These are phyloP conservation scores for Ophion costatus DNA, from an alignment of 2,888 invertebrate species.

Conservation along the genomic window DNA sequence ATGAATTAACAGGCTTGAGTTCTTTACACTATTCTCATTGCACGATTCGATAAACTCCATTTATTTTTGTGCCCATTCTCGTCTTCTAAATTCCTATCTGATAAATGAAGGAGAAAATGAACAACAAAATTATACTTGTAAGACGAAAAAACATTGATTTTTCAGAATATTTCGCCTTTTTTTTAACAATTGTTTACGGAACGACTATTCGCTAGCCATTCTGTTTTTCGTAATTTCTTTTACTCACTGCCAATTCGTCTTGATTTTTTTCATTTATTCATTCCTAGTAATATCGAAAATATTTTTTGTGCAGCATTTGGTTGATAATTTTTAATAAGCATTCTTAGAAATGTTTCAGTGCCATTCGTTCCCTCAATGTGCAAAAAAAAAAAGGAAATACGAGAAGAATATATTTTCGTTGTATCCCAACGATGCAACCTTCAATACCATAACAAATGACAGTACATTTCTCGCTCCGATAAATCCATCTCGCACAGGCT, in stretches of 20 bases:
- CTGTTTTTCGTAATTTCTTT: background rate
- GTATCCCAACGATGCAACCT: background rate
- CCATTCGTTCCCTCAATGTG: too few relatives aligned
- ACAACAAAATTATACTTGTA: too few relatives aligned
- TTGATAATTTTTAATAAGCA: too few relatives aligned
- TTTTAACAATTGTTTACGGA: background rate
- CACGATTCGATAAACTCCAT: background rate
- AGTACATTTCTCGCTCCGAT: background rate
- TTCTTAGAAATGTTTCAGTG: too few relatives aligned
- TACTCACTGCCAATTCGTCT: background rate
- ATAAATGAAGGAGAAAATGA: background rate
- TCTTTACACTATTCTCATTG: background rate
- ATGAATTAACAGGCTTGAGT: background rate
- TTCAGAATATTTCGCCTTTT: too few relatives aligned
- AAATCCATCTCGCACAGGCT: background rate
- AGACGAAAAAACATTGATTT: too few relatives aligned
- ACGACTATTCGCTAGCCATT: slow-evolving; percentile 12
- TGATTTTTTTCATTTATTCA: too few relatives aligned
- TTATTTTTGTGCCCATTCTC: background rate
- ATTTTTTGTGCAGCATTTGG: too few relatives aligned
- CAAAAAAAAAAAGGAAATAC: too few relatives aligned
- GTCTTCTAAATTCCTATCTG: background rate
- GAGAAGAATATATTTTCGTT: background rate
- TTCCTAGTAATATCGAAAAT: too few relatives aligned
- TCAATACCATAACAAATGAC: background rate